These are phyloP conservation scores for Zaprionus kolodkinae DNA, from an alignment of 1,140 invertebrate species.

Conservation along the genomic window DNA sequence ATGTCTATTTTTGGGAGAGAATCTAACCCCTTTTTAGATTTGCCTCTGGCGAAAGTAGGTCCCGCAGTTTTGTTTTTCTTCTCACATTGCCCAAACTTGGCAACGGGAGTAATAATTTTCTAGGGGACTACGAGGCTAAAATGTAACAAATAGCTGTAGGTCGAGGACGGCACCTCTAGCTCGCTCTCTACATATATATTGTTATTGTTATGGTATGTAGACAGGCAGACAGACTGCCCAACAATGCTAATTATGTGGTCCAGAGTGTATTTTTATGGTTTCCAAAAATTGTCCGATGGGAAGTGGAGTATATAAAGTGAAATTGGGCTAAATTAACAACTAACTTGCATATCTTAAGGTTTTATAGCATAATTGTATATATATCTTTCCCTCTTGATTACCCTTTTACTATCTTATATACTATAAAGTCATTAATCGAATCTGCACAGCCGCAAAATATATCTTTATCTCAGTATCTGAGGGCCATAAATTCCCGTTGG, in stretches of 20 bases:
- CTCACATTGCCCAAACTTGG: slow-evolving; percentile 36
- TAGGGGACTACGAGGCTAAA: slow-evolving; percentile 46
- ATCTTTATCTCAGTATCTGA: not conserved
- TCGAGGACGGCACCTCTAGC: slow-evolving; percentile 21
- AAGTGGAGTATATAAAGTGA: not conserved
- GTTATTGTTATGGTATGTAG: too few relatives aligned
- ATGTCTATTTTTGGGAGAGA: slow-evolving; percentile 73
- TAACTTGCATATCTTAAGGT: too few relatives aligned
- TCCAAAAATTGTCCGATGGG: slow-evolving; percentile 2
- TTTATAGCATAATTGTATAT: not conserved
- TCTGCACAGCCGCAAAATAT: not conserved
- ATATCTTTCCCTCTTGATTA: not conserved
- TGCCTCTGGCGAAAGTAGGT: slow-evolving; percentile 67
- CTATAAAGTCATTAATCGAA: slow-evolving; percentile 10
- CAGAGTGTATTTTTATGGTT: slow-evolving; percentile 1
- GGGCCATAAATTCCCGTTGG: slow-evolving; percentile 17
- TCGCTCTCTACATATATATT: too few relatives aligned
- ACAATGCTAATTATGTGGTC: slow-evolving; percentile 34
- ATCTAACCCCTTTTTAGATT: slow-evolving; percentile 48
- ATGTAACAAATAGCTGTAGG: slow-evolving; percentile 69
- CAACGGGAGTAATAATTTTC: slow-evolving; percentile 57
- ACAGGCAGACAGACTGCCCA: not conserved
- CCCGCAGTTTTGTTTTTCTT: slow-evolving; percentile 54
- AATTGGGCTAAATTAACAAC: not conserved
- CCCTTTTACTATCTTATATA: not conserved